Evolutionary conservation across 2,797 vertebrate species (phyloP).

Genomic region (Platalea minor): DNA sequence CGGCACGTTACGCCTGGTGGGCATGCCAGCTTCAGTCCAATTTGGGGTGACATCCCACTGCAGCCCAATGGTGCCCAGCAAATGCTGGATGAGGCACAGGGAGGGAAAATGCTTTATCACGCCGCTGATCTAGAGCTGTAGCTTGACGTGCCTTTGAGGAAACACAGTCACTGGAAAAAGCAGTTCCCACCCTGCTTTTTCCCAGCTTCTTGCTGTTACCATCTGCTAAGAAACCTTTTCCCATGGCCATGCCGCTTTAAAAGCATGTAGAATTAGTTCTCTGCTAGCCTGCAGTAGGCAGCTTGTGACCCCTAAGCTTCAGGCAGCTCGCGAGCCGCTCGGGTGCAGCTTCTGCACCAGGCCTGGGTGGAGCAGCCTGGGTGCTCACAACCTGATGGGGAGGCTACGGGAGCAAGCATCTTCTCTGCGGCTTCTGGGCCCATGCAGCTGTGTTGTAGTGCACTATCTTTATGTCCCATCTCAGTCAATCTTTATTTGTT

Average conservation of each 20-base stretch:
- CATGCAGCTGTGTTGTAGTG: not conserved
- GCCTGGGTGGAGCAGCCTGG: not conserved
- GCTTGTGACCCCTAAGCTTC: not conserved
- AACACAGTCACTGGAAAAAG: not conserved
- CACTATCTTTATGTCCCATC: not conserved
- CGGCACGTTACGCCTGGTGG: not conserved
- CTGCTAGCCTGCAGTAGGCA: not conserved
- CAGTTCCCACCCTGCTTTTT: not conserved
- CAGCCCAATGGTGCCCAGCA: not conserved
- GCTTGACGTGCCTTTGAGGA: not conserved
- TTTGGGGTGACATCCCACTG: not conserved
- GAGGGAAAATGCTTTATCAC: not conserved
- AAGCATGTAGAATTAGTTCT: not conserved
- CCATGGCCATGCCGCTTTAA: not conserved
- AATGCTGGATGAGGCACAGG: not conserved
- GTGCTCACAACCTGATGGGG: not conserved
- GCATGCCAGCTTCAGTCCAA: not conserved
- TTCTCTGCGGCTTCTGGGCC: not conserved
- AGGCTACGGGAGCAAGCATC: not conserved
- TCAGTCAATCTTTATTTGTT: not conserved
- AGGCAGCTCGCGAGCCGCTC: fast-evolving
- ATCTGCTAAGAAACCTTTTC: not conserved
- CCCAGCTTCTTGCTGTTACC: not conserved
- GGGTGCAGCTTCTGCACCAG: not conserved
- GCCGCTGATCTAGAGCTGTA: not conserved